A percentile compares a stretch with the other conserved stretches of the same genome.
Evolutionary conservation across 2,113 vertebrate species (phyloP).

Genomic region (Equus quagga): DNA sequence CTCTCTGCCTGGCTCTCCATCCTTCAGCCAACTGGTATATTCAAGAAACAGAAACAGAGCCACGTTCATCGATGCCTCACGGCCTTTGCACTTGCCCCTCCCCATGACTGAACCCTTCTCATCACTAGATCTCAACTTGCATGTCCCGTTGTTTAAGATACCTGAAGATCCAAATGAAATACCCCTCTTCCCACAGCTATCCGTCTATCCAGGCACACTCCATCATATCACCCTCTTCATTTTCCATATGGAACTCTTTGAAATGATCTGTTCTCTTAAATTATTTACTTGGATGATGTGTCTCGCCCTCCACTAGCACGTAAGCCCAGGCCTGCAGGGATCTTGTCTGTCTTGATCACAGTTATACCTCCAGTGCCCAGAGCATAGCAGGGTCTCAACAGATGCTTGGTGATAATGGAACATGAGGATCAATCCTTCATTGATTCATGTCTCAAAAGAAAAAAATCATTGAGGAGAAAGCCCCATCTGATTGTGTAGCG

Average conservation of each 20-base stretch:
- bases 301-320: background rate
- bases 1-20: background rate
- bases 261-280: background rate
- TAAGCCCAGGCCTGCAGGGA: background rate
- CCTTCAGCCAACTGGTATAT: background rate
- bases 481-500: background rate
- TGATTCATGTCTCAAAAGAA: background rate
- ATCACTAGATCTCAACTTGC: background rate
- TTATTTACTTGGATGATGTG: background rate
- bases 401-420: background rate
- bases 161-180: background rate
- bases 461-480: background rate
- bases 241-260: background rate
- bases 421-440: background rate
- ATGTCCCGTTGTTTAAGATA: background rate
- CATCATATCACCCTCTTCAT: background rate
- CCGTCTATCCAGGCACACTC: background rate
- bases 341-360: background rate
- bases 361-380: background rate
- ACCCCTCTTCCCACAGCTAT: background rate
- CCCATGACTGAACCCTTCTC: background rate
- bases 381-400: background rate
- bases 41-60: background rate
- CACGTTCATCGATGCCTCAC: background rate
- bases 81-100: background rate